Evolutionary conservation across 2,113 vertebrate species (phyloP).

Genomic region (Dascyllus trimaculatus): DNA sequence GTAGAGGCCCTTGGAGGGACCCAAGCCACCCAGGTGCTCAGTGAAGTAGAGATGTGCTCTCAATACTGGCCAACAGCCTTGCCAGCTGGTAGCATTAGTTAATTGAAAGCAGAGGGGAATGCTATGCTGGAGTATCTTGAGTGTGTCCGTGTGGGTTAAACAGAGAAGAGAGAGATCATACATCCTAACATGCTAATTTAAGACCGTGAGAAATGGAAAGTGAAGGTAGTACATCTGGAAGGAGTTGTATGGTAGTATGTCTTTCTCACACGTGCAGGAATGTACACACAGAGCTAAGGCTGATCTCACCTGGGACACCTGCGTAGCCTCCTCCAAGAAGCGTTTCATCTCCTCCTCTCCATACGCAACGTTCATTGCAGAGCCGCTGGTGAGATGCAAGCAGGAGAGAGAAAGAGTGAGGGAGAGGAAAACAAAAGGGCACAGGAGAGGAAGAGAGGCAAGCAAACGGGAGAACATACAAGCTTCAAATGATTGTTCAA

Average conservation of each 20-base stretch:
- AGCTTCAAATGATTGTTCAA: constrained; percentile 77
- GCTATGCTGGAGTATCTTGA: background rate
- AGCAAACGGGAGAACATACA: constrained; percentile 67
- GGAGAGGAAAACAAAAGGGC: constrained; percentile 64
- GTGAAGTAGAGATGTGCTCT: constrained; percentile 29
- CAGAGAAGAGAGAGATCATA: background rate
- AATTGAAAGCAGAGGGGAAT: constrained; percentile 65
- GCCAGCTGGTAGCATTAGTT: constrained; percentile 55
- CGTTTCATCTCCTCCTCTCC: constrained; percentile 95
- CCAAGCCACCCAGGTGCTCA: constrained; percentile 35
- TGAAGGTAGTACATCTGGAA: background rate
- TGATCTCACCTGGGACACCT: constrained; percentile 93
- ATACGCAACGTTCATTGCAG: constrained; percentile 95
- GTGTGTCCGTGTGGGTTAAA: background rate
- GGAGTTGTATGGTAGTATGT: background rate
- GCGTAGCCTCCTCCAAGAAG: constrained; percentile 93
- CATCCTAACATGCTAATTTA: constrained; percentile 7
- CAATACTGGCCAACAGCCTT: constrained; percentile 51
- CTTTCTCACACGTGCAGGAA: background rate
- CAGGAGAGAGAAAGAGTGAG: constrained; percentile 24
- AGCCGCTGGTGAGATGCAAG: constrained; percentile 86
- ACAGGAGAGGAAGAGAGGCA: constrained; percentile 66
- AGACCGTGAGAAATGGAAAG: background rate
- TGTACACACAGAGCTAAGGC: constrained; percentile 20
- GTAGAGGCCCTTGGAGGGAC: constrained; percentile 29